Conservation (phyloP, 2,113 vertebrate genomes). For the Corydoras maculifer region DNA sequence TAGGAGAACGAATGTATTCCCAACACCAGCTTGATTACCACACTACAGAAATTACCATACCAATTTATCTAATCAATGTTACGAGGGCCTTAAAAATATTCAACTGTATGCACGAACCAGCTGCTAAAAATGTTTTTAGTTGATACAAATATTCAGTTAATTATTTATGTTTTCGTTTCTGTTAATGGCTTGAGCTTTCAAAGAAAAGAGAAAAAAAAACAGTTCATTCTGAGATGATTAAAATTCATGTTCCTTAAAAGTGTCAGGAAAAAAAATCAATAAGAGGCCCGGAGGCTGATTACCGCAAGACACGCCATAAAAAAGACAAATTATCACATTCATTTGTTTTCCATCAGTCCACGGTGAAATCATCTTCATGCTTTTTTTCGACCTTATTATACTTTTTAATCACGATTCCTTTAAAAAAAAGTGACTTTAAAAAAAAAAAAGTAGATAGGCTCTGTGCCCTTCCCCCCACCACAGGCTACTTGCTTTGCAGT, state of each 20-base stretch:
- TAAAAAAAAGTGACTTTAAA: slow-evolving; percentile 62
- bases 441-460: slow-evolving; percentile 64
- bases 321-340: slow-evolving; percentile 77
- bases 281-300: slow-evolving; percentile 73
- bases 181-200: too few species aligned
- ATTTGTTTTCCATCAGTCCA: slow-evolving; percentile 81
- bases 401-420: slow-evolving; percentile 82
- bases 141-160: too few species aligned
- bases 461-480: slow-evolving; percentile 81
- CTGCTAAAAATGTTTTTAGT: too few species aligned
- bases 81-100: too few species aligned
- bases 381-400: slow-evolving; percentile 84
- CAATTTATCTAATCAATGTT: too few species aligned
- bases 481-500: slow-evolving; percentile 72
- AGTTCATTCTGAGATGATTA: slow-evolving; percentile 75
- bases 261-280: slow-evolving; percentile 78
- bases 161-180: too few species aligned
- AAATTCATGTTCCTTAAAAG: slow-evolving; percentile 89
- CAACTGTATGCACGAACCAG: too few species aligned
- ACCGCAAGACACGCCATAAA: slow-evolving; percentile 60
- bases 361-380: slow-evolving; percentile 75
- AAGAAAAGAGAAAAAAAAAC: too few species aligned
- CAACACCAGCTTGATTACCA: too few species aligned
- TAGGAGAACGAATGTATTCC: too few species aligned
- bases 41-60: too few species aligned